Percentiles rank a stretch among this genome's conserved stretches.
Conservation (phyloP, 2,888 invertebrate genomes). For the Mesochorus sp. region DNA sequence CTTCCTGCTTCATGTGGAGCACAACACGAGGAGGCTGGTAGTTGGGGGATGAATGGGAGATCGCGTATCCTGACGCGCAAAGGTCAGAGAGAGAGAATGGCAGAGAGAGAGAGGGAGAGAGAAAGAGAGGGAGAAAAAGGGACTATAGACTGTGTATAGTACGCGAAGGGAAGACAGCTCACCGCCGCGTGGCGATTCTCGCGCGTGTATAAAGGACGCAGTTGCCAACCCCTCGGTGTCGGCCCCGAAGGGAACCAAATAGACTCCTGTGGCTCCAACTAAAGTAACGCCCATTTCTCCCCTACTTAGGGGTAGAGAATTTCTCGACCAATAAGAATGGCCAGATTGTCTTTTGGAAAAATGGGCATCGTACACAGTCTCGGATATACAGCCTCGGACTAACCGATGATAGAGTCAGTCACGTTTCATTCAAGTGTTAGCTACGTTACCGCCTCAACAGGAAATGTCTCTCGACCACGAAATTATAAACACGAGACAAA, state of each 20-base stretch:
- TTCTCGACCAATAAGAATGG: conserved; percentile 69
- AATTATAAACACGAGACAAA: too few relatives aligned
- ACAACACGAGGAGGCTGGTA: conserved; percentile 40
- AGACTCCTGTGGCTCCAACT: conserved; percentile 36
- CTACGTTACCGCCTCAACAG: conserved; percentile 25
- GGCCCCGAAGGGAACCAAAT: conserved; percentile 56
- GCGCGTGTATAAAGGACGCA: conserved; percentile 52
- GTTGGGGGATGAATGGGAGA: conserved; percentile 37
- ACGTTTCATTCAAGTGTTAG: conserved; percentile 70
- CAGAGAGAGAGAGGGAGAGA: neutral
- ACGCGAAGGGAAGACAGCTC: conserved; percentile 4
- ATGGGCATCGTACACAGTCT: conserved; percentile 71
- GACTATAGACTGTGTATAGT: too few relatives aligned
- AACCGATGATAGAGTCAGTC: conserved; percentile 76
- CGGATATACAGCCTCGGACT: too few relatives aligned
- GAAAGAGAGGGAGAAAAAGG: conserved; percentile 26
- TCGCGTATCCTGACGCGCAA: conserved; percentile 23
- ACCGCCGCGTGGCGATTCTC: conserved; percentile 53
- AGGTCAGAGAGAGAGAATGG: conserved; percentile 32
- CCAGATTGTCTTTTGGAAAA: conserved; percentile 57
- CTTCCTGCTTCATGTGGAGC: conserved; percentile 31
- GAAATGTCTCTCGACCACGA: too few relatives aligned
- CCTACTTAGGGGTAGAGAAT: conserved; percentile 68
- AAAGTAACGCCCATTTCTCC: conserved; percentile 72
- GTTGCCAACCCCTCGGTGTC: conserved; percentile 63